Conservation (phyloP, 2,797 vertebrate species). For the Delichon dasypus region DNA sequence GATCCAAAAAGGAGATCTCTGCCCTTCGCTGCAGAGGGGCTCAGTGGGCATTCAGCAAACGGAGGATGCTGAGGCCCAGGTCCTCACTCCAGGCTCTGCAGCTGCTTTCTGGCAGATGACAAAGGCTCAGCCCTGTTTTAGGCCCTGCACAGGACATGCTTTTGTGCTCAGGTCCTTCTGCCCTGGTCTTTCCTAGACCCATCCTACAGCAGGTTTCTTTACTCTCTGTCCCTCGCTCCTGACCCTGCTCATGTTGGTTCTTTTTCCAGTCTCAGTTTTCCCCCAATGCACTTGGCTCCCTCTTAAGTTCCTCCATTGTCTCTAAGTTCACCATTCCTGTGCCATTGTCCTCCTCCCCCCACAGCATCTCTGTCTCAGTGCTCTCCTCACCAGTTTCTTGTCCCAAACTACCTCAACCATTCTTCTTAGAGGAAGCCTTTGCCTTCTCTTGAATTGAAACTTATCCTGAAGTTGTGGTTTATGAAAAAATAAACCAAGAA, state of each 20-base stretch:
- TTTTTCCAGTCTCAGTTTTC: not conserved
- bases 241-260: not conserved
- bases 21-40: not conserved
- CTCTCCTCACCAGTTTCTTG: not conserved
- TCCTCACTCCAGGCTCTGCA: not conserved
- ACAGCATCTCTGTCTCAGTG: not conserved
- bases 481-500: not conserved
- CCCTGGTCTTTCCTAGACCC: not conserved
- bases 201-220: not conserved
- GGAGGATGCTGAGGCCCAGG: not conserved
- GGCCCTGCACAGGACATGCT: not conserved
- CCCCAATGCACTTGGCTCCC: not conserved
- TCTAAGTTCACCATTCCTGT: not conserved
- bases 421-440: not conserved
- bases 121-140: not conserved
- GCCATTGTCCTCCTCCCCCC: not conserved
- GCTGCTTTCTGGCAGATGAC: not conserved
- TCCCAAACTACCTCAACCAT: not conserved
- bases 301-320: not conserved
- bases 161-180: not conserved
- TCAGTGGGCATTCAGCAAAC: not conserved
- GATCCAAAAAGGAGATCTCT: not conserved
- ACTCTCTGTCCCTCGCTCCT: not conserved
- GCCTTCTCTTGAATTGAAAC: not conserved
- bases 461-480: not conserved